Percentiles rank a stretch among this genome's conserved stretches.
phyloP scores from a whole-genome alignment of 1,140 invertebrate species.

The Ostrea denselamellosa region DNA sequence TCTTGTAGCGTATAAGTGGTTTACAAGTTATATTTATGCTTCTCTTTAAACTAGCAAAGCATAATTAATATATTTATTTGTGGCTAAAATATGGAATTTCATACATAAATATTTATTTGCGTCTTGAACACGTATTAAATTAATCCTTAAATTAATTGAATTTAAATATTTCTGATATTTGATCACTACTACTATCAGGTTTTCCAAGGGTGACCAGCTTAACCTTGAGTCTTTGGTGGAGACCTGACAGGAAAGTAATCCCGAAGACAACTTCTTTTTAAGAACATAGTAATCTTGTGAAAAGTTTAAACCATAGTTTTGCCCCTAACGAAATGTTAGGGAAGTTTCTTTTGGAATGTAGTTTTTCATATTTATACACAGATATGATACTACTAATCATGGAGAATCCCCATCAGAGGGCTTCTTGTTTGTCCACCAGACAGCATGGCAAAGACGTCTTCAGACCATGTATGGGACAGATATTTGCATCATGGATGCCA shows the following conservation, averaged over 20 bases:
- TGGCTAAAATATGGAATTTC: no score
- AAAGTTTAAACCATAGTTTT: neutral
- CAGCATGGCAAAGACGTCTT: conserved; percentile 47
- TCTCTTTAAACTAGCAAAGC: no score
- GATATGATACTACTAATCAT: neutral
- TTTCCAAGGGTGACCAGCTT: conserved; percentile 18
- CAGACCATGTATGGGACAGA: conserved; percentile 54
- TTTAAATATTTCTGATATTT: neutral
- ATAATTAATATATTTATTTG: no score
- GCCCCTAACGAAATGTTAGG: neutral
- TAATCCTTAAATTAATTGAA: no score
- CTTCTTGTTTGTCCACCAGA: conserved; percentile 59
- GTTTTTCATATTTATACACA: neutral
- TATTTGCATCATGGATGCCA: conserved; percentile 62
- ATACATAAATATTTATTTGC: no score
- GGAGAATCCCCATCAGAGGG: neutral
- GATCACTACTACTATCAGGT: neutral
- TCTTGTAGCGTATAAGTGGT: no score
- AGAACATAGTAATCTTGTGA: neutral
- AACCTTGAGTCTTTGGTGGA: conserved; percentile 24
- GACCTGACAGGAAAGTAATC: neutral
- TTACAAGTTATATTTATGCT: no score
- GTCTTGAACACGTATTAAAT: no score
- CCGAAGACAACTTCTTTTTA: conserved; percentile 8
- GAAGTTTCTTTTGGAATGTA: neutral